Conservation (phyloP, 2,113 vertebrate genomes). For the Genyomyrus donnyi region DNA sequence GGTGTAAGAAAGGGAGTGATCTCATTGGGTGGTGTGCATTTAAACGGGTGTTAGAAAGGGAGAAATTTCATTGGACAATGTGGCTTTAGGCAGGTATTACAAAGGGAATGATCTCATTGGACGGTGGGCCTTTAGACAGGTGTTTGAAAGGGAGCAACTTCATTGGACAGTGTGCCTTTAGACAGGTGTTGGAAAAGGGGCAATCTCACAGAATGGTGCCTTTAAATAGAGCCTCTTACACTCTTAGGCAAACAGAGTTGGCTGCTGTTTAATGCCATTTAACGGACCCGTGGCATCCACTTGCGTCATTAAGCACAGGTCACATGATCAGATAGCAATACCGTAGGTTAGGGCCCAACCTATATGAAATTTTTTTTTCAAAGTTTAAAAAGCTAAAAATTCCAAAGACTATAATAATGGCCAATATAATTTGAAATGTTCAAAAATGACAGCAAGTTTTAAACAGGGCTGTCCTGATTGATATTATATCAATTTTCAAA, state of each 20-base stretch:
- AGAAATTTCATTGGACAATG: background rate
- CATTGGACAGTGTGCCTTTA: background rate
- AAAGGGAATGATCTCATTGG: background rate
- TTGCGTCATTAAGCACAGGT: background rate
- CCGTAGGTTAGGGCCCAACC: background rate
- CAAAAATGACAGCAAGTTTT: too few relatives aligned
- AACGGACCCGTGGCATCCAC: background rate
- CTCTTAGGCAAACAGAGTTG: background rate
- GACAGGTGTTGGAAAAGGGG: background rate
- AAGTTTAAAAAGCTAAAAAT: background rate
- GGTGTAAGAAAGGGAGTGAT: background rate
- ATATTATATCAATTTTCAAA: too few relatives aligned
- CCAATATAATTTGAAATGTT: too few relatives aligned
- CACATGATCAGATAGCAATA: background rate
- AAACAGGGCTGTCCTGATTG: too few relatives aligned
- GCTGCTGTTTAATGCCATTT: conserved; percentile 5
- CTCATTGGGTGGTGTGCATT: background rate
- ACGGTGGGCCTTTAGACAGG: background rate
- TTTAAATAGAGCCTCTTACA: background rate
- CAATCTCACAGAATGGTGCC: background rate
- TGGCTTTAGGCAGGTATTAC: background rate
- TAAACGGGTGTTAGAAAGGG: background rate
- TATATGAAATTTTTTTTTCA: background rate
- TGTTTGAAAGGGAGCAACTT: background rate
- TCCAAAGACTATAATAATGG: background rate